Evolutionary conservation across 1,140 invertebrate species (phyloP).

Genomic region (Atta colombica): DNA sequence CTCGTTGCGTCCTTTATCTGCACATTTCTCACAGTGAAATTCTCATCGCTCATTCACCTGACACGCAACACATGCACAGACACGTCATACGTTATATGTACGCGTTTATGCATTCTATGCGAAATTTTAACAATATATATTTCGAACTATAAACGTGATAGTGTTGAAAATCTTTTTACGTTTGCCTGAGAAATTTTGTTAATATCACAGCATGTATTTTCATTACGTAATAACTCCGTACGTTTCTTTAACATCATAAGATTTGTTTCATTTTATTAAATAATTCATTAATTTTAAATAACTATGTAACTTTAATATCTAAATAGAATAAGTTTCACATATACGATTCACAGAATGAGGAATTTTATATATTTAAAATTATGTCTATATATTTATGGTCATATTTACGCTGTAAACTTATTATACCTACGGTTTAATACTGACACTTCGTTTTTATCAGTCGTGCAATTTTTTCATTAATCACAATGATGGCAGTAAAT

Average conservation of each 20-base stretch:
- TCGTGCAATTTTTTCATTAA: not conserved
- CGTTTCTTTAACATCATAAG: not conserved
- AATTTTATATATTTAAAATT: not conserved
- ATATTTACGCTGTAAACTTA: not conserved
- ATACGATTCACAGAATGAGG: not conserved
- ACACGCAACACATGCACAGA: not conserved
- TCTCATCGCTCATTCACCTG: constrained; percentile 53
- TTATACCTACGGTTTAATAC: not conserved
- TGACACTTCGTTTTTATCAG: constrained; percentile 1
- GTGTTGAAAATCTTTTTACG: constrained; percentile 10
- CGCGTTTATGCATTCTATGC: not conserved
- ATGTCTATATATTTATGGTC: not conserved
- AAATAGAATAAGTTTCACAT: not conserved
- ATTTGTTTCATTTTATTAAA: not conserved
- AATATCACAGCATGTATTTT: not conserved
- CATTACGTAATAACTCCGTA: not conserved
- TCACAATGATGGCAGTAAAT: not conserved
- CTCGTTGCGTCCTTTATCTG: constrained; percentile 6
- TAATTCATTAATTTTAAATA: not conserved
- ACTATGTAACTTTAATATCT: not conserved
- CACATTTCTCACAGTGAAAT: constrained; percentile 61
- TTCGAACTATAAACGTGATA: constrained; percentile 21
- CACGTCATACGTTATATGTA: not conserved
- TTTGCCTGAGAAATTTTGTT: not conserved
- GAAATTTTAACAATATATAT: constrained; percentile 47